Evolutionary conservation across 2,797 vertebrate species (phyloP).

Genomic region (Aulostomus chinensis): DNA sequence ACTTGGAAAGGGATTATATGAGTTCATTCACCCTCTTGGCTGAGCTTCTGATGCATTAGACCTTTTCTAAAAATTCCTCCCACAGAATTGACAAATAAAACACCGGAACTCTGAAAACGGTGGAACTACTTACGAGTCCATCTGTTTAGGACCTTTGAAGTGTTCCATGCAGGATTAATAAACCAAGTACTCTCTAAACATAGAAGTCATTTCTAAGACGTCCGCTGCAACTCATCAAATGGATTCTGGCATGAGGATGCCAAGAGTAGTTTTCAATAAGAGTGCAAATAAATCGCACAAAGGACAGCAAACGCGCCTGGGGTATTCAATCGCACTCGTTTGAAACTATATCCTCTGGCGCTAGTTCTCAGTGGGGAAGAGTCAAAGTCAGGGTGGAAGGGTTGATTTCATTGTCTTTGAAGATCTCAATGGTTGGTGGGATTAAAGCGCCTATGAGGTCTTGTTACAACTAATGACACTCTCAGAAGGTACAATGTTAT

Average conservation of each 20-base stretch:
- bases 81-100: no score
- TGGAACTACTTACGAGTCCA: no score
- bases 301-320: no score
- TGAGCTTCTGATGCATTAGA: constrained; percentile 43
- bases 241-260: background rate
- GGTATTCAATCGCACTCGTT: no score
- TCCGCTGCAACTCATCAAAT: constrained; percentile 17
- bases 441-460: constrained; percentile 58
- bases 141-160: no score
- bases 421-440: constrained; percentile 61
- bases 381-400: no score
- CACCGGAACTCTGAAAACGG: no score
- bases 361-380: no score
- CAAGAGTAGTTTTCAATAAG: constrained; percentile 3
- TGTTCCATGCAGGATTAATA: no score
- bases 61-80: no score
- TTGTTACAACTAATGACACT: constrained; percentile 77
- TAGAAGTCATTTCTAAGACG: background rate
- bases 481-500: constrained; percentile 48
- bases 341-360: constrained; percentile 79
- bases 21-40: constrained; percentile 43
- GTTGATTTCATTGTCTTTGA: constrained; percentile 83
- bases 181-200: no score
- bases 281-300: constrained; percentile 25
- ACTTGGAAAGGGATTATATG: constrained; percentile 21